Percentiles rank a stretch among this genome's conserved stretches.
phyloP scores from a whole-genome alignment of 2,888 invertebrate genomes.

The Erannis defoliaria region DNA sequence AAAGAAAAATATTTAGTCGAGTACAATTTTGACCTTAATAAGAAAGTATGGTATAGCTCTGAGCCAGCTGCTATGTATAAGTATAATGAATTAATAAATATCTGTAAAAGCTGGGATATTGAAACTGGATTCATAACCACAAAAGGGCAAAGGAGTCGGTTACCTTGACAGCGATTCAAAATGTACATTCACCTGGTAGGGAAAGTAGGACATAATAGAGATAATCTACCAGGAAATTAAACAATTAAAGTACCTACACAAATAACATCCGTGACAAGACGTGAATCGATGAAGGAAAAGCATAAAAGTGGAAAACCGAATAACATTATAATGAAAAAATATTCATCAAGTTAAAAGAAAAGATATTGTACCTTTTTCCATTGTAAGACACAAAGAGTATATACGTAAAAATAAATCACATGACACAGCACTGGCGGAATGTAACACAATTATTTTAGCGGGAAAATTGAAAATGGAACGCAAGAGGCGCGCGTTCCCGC shows the following conservation, averaged over 20 bases:
- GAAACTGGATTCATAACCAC: not conserved
- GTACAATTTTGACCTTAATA: too few species aligned
- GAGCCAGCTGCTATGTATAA: too few species aligned
- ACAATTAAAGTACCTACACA: not conserved
- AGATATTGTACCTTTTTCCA: constrained; percentile 57
- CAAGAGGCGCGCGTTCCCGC: constrained; percentile 53
- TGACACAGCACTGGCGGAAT: constrained; percentile 43
- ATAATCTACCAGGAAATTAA: not conserved
- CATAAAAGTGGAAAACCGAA: not conserved
- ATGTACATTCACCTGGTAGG: not conserved
- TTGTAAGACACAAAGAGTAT: constrained; percentile 35
- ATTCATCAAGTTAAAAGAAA: not conserved
- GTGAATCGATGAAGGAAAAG: not conserved
- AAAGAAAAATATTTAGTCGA: too few species aligned
- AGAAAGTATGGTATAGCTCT: too few species aligned
- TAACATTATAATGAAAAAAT: not conserved
- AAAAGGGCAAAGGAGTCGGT: constrained; percentile 30
- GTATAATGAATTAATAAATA: too few species aligned
- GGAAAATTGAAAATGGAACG: constrained; percentile 48
- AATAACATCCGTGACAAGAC: not conserved
- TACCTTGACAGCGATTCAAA: constrained; percentile 41
- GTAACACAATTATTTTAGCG: constrained; percentile 41
- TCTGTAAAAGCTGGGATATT: not conserved
- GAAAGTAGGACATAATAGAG: constrained; percentile 10
- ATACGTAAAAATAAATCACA: constrained; percentile 38